Conservation (phyloP, 1,140 invertebrate species). For the Apis dorsata region DNA sequence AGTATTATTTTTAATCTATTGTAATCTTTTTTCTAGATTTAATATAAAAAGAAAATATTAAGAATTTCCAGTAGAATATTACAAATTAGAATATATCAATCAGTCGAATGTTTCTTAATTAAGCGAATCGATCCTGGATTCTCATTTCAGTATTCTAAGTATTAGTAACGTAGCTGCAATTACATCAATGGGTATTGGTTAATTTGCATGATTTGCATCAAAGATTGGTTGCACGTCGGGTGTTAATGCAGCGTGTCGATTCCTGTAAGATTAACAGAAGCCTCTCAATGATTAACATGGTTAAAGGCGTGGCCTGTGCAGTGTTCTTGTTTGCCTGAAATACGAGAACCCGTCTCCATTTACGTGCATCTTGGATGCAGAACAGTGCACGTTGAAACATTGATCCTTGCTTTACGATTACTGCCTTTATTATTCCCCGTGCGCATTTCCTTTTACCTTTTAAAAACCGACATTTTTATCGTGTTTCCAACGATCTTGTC, state of each 20-base stretch:
- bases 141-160: not conserved
- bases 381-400: constrained; percentile 27
- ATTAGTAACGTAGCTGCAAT: too few relatives aligned
- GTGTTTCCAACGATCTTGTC: not conserved
- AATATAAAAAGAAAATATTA: not conserved
- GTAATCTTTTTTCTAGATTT: not conserved
- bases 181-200: not conserved
- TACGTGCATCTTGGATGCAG: constrained; percentile 21
- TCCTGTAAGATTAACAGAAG: constrained; percentile 18
- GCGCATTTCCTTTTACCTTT: not conserved
- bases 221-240: not conserved
- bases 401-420: constrained; percentile 35
- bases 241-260: not conserved
- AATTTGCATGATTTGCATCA: constrained; percentile 10
- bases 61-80: not conserved
- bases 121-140: not conserved
- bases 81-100: not conserved
- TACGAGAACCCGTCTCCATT: constrained; percentile 11
- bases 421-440: not conserved
- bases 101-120: not conserved
- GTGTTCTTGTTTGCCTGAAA: not conserved
- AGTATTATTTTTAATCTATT: not conserved
- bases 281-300: constrained; percentile 27
- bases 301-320: not conserved
- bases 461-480: not conserved